Conservation (phyloP, 1,140 invertebrate genomes). For the Scaptomyza hsui region DNA sequence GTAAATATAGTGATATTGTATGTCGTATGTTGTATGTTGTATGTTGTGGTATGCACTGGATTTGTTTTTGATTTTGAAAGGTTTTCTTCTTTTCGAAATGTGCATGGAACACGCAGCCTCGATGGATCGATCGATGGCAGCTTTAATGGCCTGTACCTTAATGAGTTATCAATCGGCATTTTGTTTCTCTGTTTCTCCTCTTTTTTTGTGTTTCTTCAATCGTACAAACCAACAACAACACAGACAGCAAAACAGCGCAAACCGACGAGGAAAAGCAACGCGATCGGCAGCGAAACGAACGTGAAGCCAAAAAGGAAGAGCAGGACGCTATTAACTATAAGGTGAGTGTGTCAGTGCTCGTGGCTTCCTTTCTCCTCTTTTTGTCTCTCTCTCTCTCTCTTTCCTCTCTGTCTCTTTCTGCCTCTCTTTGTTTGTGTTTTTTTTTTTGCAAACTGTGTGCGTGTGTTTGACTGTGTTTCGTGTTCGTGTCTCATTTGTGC, state of each 20-base stretch:
- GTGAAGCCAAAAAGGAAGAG: constrained; percentile 83
- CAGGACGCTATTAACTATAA: constrained; percentile 84
- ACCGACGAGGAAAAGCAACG: constrained; percentile 84
- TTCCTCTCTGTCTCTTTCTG: constrained; percentile 17
- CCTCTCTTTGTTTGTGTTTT: not conserved
- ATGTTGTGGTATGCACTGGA: constrained; percentile 12
- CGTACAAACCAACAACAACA: not conserved
- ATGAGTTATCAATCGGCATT: constrained; percentile 13
- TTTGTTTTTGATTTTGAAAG: constrained; percentile 3
- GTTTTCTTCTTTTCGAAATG: constrained; percentile 10
- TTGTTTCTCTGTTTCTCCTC: constrained; percentile 26
- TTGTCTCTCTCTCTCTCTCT: constrained; percentile 24
- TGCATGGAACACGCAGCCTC: constrained; percentile 18
- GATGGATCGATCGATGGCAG: constrained; percentile 11
- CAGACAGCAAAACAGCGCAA: constrained; percentile 83
- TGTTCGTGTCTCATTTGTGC: constrained; percentile 23
- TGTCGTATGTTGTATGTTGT: constrained; percentile 13
- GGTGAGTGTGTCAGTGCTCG: constrained; percentile 71
- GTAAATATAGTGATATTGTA: not conserved
- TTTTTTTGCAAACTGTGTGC: constrained; percentile 18
- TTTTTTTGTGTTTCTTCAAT: not conserved
- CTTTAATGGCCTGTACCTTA: constrained; percentile 11
- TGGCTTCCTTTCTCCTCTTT: constrained; percentile 6
- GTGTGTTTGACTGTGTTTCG: constrained; percentile 33
- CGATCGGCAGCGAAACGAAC: constrained; percentile 83